Evolutionary conservation across 2,113 vertebrate genomes (phyloP), one percentile per base, ranked within the genome.

Genomic region (Dryoscopus gambensis): DNA sequence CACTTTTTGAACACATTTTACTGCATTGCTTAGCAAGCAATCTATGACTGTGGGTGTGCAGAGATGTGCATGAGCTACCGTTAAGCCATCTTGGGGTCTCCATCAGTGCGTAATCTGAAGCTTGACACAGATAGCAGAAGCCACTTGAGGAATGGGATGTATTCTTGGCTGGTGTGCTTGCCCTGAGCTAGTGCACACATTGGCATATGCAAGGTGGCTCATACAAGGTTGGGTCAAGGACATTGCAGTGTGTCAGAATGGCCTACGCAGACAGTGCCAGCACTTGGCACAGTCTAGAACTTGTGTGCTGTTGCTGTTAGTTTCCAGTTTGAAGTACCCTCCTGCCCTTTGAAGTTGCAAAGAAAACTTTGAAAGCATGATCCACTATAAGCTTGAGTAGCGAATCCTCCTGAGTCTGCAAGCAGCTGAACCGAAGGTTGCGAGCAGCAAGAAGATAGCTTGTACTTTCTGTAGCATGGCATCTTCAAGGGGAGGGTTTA

Each of bases 11-110:
- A 55, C 35, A 25, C 22, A 7, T 60, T 84, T 77, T 44, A 39
- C 49, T 75, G 9, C 30, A 7, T 28, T 44, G 20, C 28, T 9
- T 69, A 68, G 80, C 33, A 64, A 87, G 28, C 7, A 35, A 20
- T 65, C 30, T 64, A 11, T 0, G 0, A 4, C 67, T 50, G 27
- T n/a, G 59, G 9, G 42, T 47, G 65, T 69, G 46, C 65, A 56
- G 22, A 39, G 27, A 15, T n/a, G 37, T 62, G 33, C 24, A 1
- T 8, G 20, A 92, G 50, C 42, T 70, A 3, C 47, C 27, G 15
- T 63, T 82, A 82, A 75, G 73, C n/a, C 74, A 46, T 33, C 27
- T 2, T 44, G n/a, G 39, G n/a, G 24, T 31, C 39, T 52, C 60
- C 50, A 55, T 46, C 57, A 14, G 22, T 15, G 19, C 22, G 31